Conservation (phyloP, 2,888 invertebrate genomes). For the Heteromyza rotundicornis region DNA sequence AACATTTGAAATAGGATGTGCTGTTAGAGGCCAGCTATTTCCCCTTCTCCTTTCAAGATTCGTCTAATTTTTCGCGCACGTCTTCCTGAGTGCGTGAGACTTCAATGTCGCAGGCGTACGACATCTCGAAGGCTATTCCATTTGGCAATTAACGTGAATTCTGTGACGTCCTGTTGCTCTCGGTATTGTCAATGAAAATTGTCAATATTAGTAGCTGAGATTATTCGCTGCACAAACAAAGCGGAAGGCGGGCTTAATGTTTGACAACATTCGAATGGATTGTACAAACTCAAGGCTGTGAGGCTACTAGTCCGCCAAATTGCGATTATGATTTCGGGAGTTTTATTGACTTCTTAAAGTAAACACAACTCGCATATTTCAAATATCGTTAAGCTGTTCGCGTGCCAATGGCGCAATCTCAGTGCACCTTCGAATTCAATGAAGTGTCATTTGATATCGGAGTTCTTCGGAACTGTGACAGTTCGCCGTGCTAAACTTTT, state of each 20-base stretch:
- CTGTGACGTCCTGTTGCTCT: slow-evolving; percentile 40
- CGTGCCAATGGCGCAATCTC: too few species aligned
- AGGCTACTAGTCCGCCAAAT: too few species aligned
- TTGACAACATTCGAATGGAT: neutral
- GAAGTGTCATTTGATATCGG: too few species aligned
- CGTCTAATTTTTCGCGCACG: slow-evolving; percentile 50
- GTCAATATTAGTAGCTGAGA: slow-evolving; percentile 48
- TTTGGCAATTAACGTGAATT: slow-evolving; percentile 38
- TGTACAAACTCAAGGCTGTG: too few species aligned
- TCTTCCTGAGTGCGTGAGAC: slow-evolving; percentile 23
- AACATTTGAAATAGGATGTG: too few species aligned
- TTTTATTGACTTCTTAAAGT: too few species aligned
- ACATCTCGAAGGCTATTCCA: slow-evolving; percentile 31
- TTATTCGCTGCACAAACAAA: slow-evolving; percentile 41
- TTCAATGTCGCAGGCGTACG: slow-evolving; percentile 43
- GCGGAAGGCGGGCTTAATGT: slow-evolving; percentile 15
- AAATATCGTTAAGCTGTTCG: too few species aligned
- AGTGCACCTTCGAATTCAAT: too few species aligned
- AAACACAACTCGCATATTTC: too few species aligned
- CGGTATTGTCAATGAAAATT: slow-evolving; percentile 44
- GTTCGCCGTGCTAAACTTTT: too few species aligned
- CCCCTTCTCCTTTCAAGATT: slow-evolving; percentile 35
- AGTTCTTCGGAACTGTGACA: too few species aligned
- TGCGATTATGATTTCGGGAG: too few species aligned
- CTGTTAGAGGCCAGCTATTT: slow-evolving; percentile 17